Conservation (phyloP, 1,140 invertebrate species). For the Ctenoplectra terminalis region DNA sequence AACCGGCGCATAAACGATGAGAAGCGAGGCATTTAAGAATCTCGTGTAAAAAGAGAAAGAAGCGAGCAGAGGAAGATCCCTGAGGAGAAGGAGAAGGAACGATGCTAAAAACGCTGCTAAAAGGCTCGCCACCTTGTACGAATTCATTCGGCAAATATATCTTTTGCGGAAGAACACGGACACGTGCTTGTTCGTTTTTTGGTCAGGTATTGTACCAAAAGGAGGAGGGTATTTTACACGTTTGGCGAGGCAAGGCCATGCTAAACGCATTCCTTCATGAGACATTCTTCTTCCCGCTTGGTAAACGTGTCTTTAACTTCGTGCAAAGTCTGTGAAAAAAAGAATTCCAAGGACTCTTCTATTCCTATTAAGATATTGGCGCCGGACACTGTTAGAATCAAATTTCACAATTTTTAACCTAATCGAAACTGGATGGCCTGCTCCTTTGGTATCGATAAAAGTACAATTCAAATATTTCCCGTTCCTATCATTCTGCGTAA, state of each 20-base stretch:
- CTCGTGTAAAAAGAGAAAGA: not conserved
- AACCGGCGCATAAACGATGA: constrained; percentile 16
- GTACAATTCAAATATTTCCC: too few relatives aligned
- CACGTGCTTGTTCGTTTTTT: constrained; percentile 29
- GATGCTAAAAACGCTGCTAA: constrained; percentile 37
- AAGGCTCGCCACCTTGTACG: constrained; percentile 34
- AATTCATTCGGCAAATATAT: constrained; percentile 47
- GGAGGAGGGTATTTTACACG: constrained; percentile 7
- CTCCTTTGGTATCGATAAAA: too few relatives aligned
- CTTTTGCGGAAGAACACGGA: constrained; percentile 1
- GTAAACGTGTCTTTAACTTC: too few relatives aligned
- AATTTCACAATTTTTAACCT: too few relatives aligned
- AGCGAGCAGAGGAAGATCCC: not conserved
- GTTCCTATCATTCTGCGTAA: too few relatives aligned
- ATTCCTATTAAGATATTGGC: too few relatives aligned
- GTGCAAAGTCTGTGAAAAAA: too few relatives aligned
- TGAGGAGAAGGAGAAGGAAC: not conserved
- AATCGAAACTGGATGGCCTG: too few relatives aligned
- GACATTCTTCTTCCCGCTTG: not conserved
- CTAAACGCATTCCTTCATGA: constrained; percentile 10
- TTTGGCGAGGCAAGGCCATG: not conserved
- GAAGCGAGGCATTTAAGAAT: constrained; percentile 8
- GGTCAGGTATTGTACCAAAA: not conserved
- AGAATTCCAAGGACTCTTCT: too few relatives aligned
- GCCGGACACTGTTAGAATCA: too few relatives aligned